Percentiles rank a stretch among this genome's conserved stretches.
Conservation (phyloP, 1,140 invertebrate species). For the Pinna nobilis region DNA sequence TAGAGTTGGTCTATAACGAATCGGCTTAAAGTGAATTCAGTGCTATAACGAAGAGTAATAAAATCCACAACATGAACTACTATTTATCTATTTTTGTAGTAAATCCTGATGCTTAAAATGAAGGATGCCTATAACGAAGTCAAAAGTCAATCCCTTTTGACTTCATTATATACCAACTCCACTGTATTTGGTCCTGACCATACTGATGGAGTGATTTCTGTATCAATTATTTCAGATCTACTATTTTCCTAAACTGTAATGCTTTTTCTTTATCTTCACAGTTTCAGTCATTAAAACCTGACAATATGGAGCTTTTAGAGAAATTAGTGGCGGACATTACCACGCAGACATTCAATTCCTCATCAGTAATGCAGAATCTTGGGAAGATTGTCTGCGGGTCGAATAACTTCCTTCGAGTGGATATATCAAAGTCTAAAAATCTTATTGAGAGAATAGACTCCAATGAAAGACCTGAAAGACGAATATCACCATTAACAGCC, state of each 20-base stretch:
- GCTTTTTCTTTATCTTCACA: slow-evolving; percentile 31
- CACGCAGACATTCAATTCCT: slow-evolving; percentile 16
- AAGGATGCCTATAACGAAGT: too few species aligned
- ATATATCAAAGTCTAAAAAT: slow-evolving; percentile 22
- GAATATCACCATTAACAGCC: background rate
- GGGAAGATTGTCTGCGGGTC: slow-evolving; percentile 42
- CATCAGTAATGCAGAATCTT: slow-evolving; percentile 21
- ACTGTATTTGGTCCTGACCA: too few species aligned
- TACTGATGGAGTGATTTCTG: too few species aligned
- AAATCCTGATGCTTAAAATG: too few species aligned
- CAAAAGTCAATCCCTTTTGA: too few species aligned
- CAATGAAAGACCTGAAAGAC: background rate
- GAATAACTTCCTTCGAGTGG: slow-evolving; percentile 35
- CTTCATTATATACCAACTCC: background rate
- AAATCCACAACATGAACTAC: too few species aligned
- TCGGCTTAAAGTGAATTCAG: too few species aligned
- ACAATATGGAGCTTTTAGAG: slow-evolving; percentile 39
- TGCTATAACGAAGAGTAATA: too few species aligned
- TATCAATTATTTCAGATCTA: too few species aligned
- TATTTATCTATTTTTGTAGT: too few species aligned
- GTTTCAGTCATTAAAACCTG: slow-evolving; percentile 42
- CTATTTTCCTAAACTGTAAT: background rate
- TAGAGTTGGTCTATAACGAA: too few species aligned
- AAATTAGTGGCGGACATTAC: slow-evolving; percentile 24
- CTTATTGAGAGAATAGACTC: slow-evolving; percentile 31